A percentile compares a stretch with the other conserved stretches of the same genome.
These are phyloP conservation scores for Phasia obesa DNA, from an alignment of 2,888 invertebrate species.

Conservation along the genomic window DNA sequence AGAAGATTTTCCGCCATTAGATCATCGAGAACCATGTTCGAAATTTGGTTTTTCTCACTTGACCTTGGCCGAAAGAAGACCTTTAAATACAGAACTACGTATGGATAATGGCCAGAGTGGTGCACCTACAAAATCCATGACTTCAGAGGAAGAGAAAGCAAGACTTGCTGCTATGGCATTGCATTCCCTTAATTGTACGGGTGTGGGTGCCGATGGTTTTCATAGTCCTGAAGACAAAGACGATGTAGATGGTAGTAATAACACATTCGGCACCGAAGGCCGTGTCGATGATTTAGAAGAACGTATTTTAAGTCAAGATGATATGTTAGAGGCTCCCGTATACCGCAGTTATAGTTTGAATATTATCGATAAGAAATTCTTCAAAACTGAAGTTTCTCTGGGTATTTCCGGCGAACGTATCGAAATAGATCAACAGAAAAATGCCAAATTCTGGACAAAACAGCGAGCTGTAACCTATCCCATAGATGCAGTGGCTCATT, in stretches of 20 bases:
- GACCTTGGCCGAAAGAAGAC: slow-evolving; percentile 90
- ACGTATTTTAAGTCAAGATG: slow-evolving; percentile 88
- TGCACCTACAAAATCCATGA: slow-evolving; percentile 79
- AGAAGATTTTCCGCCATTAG: slow-evolving; percentile 96
- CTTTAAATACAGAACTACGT: slow-evolving; percentile 77
- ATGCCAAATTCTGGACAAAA: slow-evolving; percentile 86
- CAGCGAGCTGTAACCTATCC: slow-evolving; percentile 92
- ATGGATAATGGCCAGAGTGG: slow-evolving; percentile 74
- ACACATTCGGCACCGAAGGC: slow-evolving; percentile 79
- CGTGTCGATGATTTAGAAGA: slow-evolving; percentile 84
- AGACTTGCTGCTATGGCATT: slow-evolving; percentile 78
- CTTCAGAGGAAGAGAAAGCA: slow-evolving; percentile 82
- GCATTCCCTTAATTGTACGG: slow-evolving; percentile 75
- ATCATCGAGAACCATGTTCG: slow-evolving; percentile 92
- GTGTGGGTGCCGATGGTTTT: slow-evolving; percentile 80
- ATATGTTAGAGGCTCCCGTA: slow-evolving; percentile 92
- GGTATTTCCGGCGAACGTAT: slow-evolving; percentile 95
- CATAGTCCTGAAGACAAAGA: slow-evolving; percentile 71
- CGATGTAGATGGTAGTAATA: slow-evolving; percentile 67
- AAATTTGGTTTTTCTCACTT: slow-evolving; percentile 96
- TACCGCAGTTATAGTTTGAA: slow-evolving; percentile 92
- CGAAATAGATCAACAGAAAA: slow-evolving; percentile 91
- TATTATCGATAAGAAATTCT: slow-evolving; percentile 90
- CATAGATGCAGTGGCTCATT: slow-evolving; percentile 93
- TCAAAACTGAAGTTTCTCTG: slow-evolving; percentile 92